Percentiles rank a stretch among this genome's conserved stretches.
phyloP scores from a whole-genome alignment of 2,797 vertebrate genomes.

The Sebastes cheni region DNA sequence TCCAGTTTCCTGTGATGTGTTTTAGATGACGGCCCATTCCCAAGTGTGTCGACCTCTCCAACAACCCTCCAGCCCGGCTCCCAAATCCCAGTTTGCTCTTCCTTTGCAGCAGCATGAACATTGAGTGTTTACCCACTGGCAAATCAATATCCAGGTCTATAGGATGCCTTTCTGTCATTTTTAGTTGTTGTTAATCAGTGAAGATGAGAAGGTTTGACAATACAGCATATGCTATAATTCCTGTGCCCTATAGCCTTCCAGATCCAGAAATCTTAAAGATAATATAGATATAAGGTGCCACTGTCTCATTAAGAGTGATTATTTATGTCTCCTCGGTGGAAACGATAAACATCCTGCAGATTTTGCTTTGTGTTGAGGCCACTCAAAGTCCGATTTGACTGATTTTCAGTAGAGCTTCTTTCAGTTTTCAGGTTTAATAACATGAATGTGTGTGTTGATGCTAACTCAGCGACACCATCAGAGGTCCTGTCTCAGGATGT shows the following conservation, averaged over 20 bases:
- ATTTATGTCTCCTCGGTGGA: background rate
- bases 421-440: background rate
- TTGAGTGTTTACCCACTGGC: background rate
- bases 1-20: background rate
- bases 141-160: background rate
- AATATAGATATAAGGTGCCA: background rate
- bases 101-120: background rate
- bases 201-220: background rate
- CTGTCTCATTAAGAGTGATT: background rate
- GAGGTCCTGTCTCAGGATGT: conserved; percentile 32
- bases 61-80: background rate
- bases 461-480: background rate
- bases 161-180: background rate
- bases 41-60: background rate
- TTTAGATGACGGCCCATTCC: background rate
- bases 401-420: background rate
- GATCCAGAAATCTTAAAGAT: background rate
- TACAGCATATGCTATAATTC: background rate
- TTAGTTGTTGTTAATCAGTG: background rate
- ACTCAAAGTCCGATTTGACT: background rate
- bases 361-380: background rate
- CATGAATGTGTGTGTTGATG: background rate
- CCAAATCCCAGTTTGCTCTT: background rate
- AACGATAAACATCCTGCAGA: background rate
- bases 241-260: background rate